Evolutionary conservation across 2,888 invertebrate genomes (phyloP), one percentile per base, ranked within the genome.

Genomic region (Coecobrya sp.): DNA sequence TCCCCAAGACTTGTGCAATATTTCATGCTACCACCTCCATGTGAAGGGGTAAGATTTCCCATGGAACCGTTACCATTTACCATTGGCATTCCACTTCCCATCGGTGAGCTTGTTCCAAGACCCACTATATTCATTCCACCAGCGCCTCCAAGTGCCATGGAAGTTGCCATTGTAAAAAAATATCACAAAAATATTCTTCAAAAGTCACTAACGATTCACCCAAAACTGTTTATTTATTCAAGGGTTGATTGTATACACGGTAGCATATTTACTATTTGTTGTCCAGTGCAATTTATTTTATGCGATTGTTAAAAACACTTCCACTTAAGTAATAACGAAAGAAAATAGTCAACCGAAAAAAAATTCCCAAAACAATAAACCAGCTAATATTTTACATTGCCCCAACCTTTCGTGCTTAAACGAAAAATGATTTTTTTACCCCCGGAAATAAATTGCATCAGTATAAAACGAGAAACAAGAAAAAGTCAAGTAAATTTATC

Each of bases 31-130:
- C 65, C 68, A 45, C 36, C 86, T 16, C 65, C 68, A 45, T 92
- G 92, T 2, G 88, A 86, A 11, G 93, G 93, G 49, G 93, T 93
- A 52, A 89, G 68, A 62, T 52, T 65, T 52, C 91, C 91, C 19
- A 87, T 55, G 13, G 84, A 76, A 4, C 90, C 88, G 59, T 79
- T 79, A 68, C 85, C 49, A 16, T 52, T 79, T n/a, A n/a, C n/a
- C 16, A 79, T 79, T 3, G 36, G 42, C 19, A 82, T 25, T 62
- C 68, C 81, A 16, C 79, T 86, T 27, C 92, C 92, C 59, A 90
- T 84, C 22, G 93, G 93, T 0, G 93, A 93, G 70, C 65, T 59
- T 3, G 36, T 73, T 10, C 87, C 82, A 0, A 89, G 42, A 25
- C 87, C 85, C n/a, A n/a, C n/a, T 19, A 89, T 79, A n/a, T 36